A percentile compares a stretch with the other conserved stretches of the same genome.
Conservation (phyloP, 1,140 invertebrate species). For the Hylyphantes graminicola region DNA sequence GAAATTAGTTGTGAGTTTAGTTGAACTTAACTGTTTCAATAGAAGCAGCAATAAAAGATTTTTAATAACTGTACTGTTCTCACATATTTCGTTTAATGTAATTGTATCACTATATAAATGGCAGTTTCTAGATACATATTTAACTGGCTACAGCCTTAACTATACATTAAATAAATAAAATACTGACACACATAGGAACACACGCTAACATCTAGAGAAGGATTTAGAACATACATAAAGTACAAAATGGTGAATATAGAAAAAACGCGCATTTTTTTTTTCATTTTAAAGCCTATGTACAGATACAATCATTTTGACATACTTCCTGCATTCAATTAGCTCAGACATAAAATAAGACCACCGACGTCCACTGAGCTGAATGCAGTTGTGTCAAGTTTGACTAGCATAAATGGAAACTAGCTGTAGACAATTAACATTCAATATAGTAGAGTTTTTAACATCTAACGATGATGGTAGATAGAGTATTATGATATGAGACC, state of each 20-base stretch:
- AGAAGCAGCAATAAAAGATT: background rate
- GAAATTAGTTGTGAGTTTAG: background rate
- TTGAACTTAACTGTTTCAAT: background rate
- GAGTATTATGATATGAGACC: constrained; percentile 35
- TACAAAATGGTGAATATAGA: constrained; percentile 48
- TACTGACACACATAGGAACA: constrained; percentile 49
- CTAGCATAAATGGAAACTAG: constrained; percentile 48
- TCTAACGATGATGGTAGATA: constrained; percentile 37
- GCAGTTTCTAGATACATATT: background rate
- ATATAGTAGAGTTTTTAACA: constrained; percentile 24
- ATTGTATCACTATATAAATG: constrained; percentile 3
- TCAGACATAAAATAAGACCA: constrained; percentile 1
- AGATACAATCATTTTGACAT: constrained; percentile 11
- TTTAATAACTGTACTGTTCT: background rate
- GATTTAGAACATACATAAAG: constrained; percentile 47
- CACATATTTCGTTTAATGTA: background rate
- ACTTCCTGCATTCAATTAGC: constrained; percentile 3
- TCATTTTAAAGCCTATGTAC: constrained; percentile 20
- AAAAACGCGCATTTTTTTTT: constrained; percentile 17
- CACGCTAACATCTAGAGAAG: constrained; percentile 39
- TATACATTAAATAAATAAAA: constrained; percentile 49
- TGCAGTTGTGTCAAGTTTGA: constrained; percentile 22
- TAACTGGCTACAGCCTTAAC: constrained; percentile 12
- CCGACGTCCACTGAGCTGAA: constrained; percentile 21
- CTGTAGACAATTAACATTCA: constrained; percentile 39